Conservation (phyloP, 2,888 invertebrate genomes). For the Drosophila falleni region DNA sequence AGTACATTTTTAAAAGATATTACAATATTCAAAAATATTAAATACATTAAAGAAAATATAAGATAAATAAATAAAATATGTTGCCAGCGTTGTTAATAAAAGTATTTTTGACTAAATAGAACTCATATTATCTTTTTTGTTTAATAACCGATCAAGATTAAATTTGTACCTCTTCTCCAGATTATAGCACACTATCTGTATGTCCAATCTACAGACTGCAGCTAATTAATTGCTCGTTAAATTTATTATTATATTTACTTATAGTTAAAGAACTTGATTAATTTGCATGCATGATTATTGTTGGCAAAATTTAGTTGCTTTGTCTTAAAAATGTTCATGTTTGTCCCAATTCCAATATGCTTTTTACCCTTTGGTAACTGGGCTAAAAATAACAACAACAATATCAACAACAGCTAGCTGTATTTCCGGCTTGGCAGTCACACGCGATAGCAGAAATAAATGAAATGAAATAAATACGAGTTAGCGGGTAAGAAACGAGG, state of each 20-base stretch:
- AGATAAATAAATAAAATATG: too few relatives aligned
- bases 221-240: too few relatives aligned
- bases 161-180: too few relatives aligned
- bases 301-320: not conserved
- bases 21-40: too few relatives aligned
- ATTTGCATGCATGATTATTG: not conserved
- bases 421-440: conserved; percentile 57
- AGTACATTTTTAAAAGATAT: too few relatives aligned
- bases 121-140: not conserved
- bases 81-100: too few relatives aligned
- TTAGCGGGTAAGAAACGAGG: conserved; percentile 29
- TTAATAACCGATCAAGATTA: not conserved
- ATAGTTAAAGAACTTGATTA: too few relatives aligned
- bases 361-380: not conserved
- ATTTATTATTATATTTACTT: too few relatives aligned
- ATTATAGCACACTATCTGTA: too few relatives aligned
- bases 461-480: conserved; percentile 67
- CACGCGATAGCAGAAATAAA: conserved; percentile 53
- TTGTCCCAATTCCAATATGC: not conserved
- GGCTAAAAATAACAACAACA: conserved; percentile 7
- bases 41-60: too few relatives aligned
- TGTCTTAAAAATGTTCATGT: not conserved
- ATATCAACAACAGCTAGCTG: conserved; percentile 18
- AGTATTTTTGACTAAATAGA: too few relatives aligned
- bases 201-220: too few relatives aligned